Evolutionary conservation across 1,140 invertebrate genomes (phyloP).

Genomic region (Heliconius hewitsoni): DNA sequence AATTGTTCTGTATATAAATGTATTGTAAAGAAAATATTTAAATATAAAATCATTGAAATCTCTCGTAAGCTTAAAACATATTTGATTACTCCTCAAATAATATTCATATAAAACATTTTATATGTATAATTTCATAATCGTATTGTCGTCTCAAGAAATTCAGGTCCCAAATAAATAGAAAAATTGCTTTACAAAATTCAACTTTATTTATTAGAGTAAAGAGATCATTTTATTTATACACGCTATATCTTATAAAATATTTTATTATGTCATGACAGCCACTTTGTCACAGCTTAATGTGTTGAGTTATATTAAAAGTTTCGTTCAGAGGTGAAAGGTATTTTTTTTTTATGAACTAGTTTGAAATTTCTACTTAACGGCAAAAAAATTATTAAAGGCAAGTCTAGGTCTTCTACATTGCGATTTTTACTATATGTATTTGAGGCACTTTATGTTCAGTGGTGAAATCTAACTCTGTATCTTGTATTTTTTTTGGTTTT

Average conservation of each 20-base stretch:
- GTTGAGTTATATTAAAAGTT: conserved; percentile 31
- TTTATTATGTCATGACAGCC: conserved; percentile 20
- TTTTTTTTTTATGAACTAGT: not conserved
- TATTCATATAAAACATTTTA: not conserved
- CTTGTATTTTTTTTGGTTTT: not conserved
- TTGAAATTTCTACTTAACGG: not conserved
- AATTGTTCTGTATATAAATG: too few species aligned
- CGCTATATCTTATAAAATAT: conserved; percentile 17
- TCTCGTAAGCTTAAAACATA: not conserved
- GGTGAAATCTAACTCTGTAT: not conserved
- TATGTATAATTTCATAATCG: not conserved
- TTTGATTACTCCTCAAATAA: not conserved
- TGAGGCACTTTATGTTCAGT: not conserved
- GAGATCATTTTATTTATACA: conserved; percentile 1
- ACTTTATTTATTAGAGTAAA: not conserved
- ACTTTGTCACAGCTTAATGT: conserved; percentile 35
- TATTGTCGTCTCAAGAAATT: conserved; percentile 8
- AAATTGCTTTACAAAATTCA: conserved; percentile 1
- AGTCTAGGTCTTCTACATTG: not conserved
- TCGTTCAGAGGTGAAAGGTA: conserved; percentile 5
- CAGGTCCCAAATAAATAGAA: not conserved
- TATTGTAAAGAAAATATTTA: too few species aligned
- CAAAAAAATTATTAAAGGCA: not conserved
- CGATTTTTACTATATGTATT: too few species aligned
- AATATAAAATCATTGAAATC: not conserved